phyloP scores from a whole-genome alignment of 2,797 vertebrate genomes.

The Steatocranus sp. region DNA sequence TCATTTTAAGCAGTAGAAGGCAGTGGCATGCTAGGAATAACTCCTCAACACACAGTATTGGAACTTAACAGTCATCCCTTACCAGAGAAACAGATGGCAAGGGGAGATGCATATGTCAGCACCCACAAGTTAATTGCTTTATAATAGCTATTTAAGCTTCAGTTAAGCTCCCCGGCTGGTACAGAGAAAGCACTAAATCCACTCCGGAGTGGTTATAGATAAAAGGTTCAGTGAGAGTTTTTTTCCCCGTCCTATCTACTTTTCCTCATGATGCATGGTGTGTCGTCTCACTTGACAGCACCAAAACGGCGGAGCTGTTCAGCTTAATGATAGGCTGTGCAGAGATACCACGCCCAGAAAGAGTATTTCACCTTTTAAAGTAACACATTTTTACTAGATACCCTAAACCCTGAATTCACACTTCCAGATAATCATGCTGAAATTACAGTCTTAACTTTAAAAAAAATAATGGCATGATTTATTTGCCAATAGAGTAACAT shows the following conservation, averaged over 20 bases:
- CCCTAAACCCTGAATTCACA: background rate
- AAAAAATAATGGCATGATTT: background rate
- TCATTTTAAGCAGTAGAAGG: constrained; percentile 48
- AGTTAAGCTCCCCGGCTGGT: constrained; percentile 65
- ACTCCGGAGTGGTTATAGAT: constrained; percentile 62
- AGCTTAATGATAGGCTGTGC: background rate
- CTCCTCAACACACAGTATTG: constrained; percentile 5
- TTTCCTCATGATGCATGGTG: constrained; percentile 58
- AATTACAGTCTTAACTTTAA: background rate
- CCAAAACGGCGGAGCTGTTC: background rate
- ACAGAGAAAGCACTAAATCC: constrained; percentile 64
- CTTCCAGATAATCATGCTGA: background rate
- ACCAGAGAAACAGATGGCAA: constrained; percentile 69
- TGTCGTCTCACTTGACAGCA: constrained; percentile 20
- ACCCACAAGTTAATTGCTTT: constrained; percentile 77
- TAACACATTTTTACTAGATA: background rate
- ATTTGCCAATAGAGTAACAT: background rate
- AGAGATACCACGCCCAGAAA: background rate
- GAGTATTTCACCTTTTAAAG: background rate
- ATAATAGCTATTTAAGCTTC: constrained; percentile 76
- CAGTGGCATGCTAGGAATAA: constrained; percentile 43
- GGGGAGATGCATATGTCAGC: constrained; percentile 72
- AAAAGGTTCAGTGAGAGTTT: constrained; percentile 47
- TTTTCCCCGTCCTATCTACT: constrained; percentile 14
- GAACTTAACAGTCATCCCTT: constrained; percentile 54